A percentile compares a stretch with the other conserved stretches of the same genome.
Evolutionary conservation across 1,140 invertebrate genomes (phyloP).

Genomic region (Apis dorsata): DNA sequence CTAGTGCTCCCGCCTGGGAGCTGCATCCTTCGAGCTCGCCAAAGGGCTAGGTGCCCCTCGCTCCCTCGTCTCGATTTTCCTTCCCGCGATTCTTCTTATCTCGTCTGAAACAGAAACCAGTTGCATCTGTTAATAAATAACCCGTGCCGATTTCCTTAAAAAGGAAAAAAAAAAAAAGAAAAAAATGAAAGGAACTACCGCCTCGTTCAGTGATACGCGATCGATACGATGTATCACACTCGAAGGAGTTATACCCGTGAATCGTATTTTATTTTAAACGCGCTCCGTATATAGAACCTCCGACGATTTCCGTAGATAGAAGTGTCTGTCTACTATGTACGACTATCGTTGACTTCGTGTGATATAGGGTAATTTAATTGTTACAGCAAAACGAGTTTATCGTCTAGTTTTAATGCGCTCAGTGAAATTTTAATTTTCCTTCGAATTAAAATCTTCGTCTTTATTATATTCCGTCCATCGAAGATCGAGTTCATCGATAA

Average conservation of each 20-base stretch:
- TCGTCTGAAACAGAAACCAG: conserved; percentile 65
- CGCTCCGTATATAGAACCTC: conserved; percentile 44
- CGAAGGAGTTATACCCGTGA: conserved; percentile 11
- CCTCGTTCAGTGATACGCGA: conserved; percentile 12
- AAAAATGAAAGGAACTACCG: too few species aligned
- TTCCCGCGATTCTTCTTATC: conserved; percentile 60
- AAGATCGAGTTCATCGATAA: too few species aligned
- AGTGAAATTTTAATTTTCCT: too few species aligned
- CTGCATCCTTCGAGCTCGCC: conserved; percentile 80
- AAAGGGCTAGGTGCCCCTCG: conserved; percentile 79
- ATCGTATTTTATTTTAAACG: conserved; percentile 50
- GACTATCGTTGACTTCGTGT: conserved; percentile 24
- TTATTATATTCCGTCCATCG: too few species aligned
- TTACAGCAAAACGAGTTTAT: neutral
- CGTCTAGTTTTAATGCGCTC: neutral
- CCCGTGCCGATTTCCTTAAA: too few species aligned
- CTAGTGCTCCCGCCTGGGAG: conserved; percentile 80
- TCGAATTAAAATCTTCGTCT: too few species aligned
- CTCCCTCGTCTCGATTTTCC: conserved; percentile 77
- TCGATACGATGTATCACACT: conserved; percentile 39
- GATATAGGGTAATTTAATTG: neutral
- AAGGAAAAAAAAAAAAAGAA: too few species aligned
- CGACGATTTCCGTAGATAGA: conserved; percentile 42
- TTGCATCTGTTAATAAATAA: neutral
- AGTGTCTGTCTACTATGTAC: conserved; percentile 20